Percentiles rank a stretch among this genome's conserved stretches.
Conservation (phyloP, 2,888 invertebrate genomes). For the Branchipolynoe longqiensis region DNA sequence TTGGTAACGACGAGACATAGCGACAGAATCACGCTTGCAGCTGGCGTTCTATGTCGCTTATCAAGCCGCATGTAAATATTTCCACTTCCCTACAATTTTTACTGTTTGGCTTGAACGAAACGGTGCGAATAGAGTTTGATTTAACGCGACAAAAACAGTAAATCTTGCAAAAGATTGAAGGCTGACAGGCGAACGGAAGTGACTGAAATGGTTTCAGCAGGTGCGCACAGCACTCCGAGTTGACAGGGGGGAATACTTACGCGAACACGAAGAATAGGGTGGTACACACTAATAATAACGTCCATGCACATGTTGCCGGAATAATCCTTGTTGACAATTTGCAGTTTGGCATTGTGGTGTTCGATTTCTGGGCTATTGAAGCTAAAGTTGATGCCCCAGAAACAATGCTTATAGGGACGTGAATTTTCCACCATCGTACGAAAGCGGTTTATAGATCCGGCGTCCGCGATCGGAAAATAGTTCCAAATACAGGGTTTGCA, state of each 20-base stretch:
- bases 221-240: conserved; percentile 20
- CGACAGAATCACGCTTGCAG: not conserved
- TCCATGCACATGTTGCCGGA: conserved; percentile 99
- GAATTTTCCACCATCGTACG: conserved; percentile 60
- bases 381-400: conserved; percentile 55
- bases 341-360: conserved; percentile 65
- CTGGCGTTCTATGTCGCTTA: not conserved
- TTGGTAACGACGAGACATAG: conserved; percentile 11
- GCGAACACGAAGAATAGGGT: conserved; percentile 97
- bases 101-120: not conserved
- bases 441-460: conserved; percentile 29
- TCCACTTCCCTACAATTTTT: not conserved
- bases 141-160: conserved; percentile 34
- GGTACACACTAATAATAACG: conserved; percentile 94
- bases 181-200: conserved; percentile 51
- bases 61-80: not conserved
- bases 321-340: conserved; percentile 67
- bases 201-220: conserved; percentile 27
- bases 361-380: conserved; percentile 42
- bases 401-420: conserved; percentile 16
- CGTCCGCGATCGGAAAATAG: conserved; percentile 43
- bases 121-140: not conserved
- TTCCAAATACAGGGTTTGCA: not conserved
- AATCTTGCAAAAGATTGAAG: conserved; percentile 13
- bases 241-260: conserved; percentile 87